Conservation (phyloP, 2,888 invertebrate species). For the Cosmopolites sordidus region DNA sequence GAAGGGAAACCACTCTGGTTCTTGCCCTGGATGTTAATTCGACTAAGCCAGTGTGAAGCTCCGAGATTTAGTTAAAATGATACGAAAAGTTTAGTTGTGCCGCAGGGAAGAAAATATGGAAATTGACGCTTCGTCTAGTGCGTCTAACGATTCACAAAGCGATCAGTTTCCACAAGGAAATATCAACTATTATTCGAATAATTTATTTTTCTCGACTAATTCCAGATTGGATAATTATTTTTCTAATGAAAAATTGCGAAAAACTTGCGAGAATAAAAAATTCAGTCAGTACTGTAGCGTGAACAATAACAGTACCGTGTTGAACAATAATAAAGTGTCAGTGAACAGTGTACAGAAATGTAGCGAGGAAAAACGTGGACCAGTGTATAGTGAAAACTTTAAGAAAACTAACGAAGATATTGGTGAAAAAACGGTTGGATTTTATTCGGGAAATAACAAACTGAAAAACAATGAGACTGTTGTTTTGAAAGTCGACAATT, state of each 20-base stretch:
- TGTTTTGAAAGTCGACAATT: conserved; percentile 42
- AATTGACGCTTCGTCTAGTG: conserved; percentile 38
- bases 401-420: conserved; percentile 13
- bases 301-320: conserved; percentile 13
- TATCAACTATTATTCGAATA: conserved; percentile 41
- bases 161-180: conserved; percentile 35
- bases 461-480: conserved; percentile 31
- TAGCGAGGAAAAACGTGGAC: conserved; percentile 12
- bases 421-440: conserved; percentile 26
- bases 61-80: background rate
- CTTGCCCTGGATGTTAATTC: conserved; percentile 6
- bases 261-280: conserved; percentile 28
- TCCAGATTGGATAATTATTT: conserved; percentile 39
- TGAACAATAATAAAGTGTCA: conserved; percentile 3
- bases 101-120: conserved; percentile 30
- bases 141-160: conserved; percentile 44
- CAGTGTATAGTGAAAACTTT: conserved; percentile 22
- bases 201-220: conserved; percentile 38
- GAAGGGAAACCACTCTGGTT: conserved; percentile 29
- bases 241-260: conserved; percentile 33
- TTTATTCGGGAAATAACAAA: conserved; percentile 23
- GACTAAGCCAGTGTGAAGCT: background rate
- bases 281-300: conserved; percentile 34
- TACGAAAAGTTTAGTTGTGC: too few relatives aligned
- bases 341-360: conserved; percentile 2